phyloP scores from a whole-genome alignment of 2,113 vertebrate species.

The Myotis yumanensis region DNA sequence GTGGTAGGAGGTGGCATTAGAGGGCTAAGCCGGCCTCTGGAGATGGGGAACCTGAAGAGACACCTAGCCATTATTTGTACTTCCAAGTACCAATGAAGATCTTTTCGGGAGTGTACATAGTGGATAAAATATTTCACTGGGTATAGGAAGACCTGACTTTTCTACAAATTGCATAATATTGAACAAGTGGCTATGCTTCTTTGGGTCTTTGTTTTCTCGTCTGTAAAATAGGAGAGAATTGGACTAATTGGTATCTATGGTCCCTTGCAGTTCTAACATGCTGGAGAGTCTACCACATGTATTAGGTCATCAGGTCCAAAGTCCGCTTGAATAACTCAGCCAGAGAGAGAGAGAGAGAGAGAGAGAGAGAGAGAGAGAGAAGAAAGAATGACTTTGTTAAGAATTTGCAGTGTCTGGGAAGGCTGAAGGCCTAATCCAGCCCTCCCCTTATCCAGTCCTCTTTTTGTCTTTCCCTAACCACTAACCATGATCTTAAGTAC shows the following conservation, averaged over 20 bases:
- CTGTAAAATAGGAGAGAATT: neutral
- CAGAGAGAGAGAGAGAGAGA: neutral
- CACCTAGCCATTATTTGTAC: neutral
- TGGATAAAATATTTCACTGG: neutral
- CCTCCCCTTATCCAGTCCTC: neutral
- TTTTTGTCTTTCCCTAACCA: neutral
- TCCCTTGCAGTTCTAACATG: neutral
- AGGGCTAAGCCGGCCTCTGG: neutral
- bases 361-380: neutral
- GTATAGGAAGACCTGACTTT: neutral
- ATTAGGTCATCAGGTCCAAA: neutral
- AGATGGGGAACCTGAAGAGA: neutral
- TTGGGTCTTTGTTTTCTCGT: neutral
- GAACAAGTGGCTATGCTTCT: neutral
- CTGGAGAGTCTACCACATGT: neutral
- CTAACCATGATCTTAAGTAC: neutral
- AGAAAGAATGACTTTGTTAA: neutral
- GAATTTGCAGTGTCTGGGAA: neutral
- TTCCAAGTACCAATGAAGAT: neutral
- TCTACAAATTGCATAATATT: neutral
- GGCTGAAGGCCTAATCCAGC: neutral
- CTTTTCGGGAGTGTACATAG: neutral
- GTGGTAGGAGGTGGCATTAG: neutral
- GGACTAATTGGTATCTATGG: neutral
- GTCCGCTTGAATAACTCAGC: neutral